Conservation (phyloP, 2,888 invertebrate genomes). For the Fragum whitleyi region DNA sequence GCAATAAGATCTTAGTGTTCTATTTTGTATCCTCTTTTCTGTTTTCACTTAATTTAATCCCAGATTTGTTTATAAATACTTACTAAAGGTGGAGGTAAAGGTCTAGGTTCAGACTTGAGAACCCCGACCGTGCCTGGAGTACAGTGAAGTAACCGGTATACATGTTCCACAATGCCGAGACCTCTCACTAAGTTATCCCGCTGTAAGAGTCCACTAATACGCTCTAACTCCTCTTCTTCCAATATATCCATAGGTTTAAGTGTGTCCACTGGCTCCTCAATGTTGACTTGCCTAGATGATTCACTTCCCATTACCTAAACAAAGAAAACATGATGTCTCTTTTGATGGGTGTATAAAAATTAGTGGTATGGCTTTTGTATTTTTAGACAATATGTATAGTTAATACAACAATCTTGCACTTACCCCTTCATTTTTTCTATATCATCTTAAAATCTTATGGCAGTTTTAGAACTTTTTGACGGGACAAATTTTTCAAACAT, state of each 20-base stretch:
- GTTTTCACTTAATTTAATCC: too few relatives aligned
- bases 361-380: not conserved
- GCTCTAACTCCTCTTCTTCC: constrained; percentile 84
- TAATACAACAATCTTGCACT: too few relatives aligned
- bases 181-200: constrained; percentile 85
- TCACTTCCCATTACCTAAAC: constrained; percentile 65
- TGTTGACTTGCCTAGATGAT: constrained; percentile 54
- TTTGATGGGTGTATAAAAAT: not conserved
- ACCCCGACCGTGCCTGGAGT: constrained; percentile 84
- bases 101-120: constrained; percentile 74
- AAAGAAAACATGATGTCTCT: not conserved
- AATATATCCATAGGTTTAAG: constrained; percentile 83
- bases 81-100: constrained; percentile 74
- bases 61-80: constrained; percentile 54
- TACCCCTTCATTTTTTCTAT: too few relatives aligned
- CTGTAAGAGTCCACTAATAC: constrained; percentile 84
- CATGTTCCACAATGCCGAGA: constrained; percentile 84
- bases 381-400: too few relatives aligned
- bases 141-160: constrained; percentile 83
- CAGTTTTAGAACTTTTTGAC: too few relatives aligned
- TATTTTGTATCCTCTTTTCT: too few relatives aligned
- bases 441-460: too few relatives aligned
- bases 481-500: too few relatives aligned
- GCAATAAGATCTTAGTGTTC: too few relatives aligned
- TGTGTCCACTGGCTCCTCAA: constrained; percentile 80